These are phyloP conservation scores for Emydoidea blandingii DNA, from an alignment of 2,797 vertebrate species.

Conservation along the genomic window DNA sequence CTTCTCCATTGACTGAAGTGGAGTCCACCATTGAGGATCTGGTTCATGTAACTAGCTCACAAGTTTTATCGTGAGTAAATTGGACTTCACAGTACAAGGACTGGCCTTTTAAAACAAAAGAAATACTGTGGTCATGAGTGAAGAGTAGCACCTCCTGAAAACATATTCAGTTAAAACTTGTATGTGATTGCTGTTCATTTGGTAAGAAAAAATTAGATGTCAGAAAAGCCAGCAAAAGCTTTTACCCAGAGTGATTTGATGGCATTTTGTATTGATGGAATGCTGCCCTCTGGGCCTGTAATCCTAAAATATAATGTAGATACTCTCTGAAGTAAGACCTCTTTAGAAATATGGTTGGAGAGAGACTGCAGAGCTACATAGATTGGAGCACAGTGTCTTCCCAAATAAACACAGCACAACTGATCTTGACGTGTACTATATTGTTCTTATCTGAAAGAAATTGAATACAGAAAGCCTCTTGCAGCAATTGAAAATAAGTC, in stretches of 20 bases:
- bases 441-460: conserved; percentile 31
- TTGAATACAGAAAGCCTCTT: neutral
- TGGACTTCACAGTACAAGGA: neutral
- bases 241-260: conserved; percentile 17
- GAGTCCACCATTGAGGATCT: neutral
- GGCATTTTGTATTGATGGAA: conserved; percentile 18
- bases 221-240: conserved; percentile 33
- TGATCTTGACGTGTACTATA: conserved; percentile 17
- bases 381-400: neutral
- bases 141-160: neutral
- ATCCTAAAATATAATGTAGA: conserved; percentile 19
- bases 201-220: neutral
- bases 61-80: neutral
- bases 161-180: neutral
- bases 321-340: neutral
- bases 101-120: neutral
- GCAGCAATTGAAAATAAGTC: neutral
- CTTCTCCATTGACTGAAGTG: neutral
- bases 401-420: accelerated
- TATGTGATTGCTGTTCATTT: neutral
- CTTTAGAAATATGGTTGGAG: conserved; percentile 25
- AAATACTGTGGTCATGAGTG: neutral
- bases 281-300: neutral
- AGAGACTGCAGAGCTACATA: neutral
- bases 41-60: neutral